These are phyloP conservation scores for Azorinus chamasolen DNA, from an alignment of 2,888 invertebrate genomes.

Conservation along the genomic window DNA sequence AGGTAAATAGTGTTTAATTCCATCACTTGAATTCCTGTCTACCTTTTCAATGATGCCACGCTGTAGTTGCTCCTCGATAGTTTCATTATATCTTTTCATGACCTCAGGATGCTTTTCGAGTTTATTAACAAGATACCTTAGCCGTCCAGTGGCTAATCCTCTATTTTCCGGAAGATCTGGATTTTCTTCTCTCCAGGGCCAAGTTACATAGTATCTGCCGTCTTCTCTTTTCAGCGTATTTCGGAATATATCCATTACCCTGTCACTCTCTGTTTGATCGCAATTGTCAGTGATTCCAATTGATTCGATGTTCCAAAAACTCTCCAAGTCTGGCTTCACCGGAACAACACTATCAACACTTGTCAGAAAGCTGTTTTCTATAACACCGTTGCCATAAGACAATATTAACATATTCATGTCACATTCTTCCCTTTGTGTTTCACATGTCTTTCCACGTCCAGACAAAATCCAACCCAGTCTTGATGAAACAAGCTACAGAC, in stretches of 20 bases:
- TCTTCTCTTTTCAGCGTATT: conserved; percentile 6
- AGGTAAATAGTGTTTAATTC: conserved; percentile 21
- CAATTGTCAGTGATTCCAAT: conserved; percentile 15
- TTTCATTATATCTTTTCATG: conserved; percentile 11
- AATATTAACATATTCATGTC: conserved; percentile 25
- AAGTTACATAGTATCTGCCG: conserved; percentile 18
- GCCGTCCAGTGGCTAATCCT: conserved; percentile 21
- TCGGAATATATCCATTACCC: conserved; percentile 12
- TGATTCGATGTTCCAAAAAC: conserved; percentile 33
- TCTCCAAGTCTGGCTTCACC: conserved; percentile 19
- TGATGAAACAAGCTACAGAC: conserved; percentile 19
- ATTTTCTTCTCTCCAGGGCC: conserved; percentile 27
- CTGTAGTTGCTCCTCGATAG: conserved; percentile 17
- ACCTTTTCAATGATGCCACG: conserved; percentile 22
- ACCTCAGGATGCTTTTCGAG: conserved; percentile 24
- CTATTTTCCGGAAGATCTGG: conserved; percentile 26
- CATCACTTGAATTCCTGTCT: neutral
- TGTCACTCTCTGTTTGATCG: conserved; percentile 4
- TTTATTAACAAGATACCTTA: conserved; percentile 3
- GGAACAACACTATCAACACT: neutral
- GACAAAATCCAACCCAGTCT: conserved; percentile 1
- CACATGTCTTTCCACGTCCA: no score
- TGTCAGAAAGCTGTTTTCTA: neutral
- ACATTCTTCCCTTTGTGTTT: no score
- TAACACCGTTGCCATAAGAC: conserved; percentile 5